Percentiles rank a stretch among this genome's conserved stretches.
Evolutionary conservation across 2,113 vertebrate genomes (phyloP).

Genomic region (Capreolus pygargus): DNA sequence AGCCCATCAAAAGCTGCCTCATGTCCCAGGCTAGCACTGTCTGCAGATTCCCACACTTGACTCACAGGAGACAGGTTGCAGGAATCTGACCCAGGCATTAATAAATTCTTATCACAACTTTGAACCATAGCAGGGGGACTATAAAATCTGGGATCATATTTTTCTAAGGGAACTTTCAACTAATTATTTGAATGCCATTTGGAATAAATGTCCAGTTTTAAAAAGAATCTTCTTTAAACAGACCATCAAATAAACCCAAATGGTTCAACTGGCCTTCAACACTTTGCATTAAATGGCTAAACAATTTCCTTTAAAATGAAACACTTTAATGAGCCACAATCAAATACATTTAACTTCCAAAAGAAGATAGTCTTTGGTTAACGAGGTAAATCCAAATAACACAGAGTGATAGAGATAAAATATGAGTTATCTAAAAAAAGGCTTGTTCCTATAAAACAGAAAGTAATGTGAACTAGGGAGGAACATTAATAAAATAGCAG

Average conservation of each 20-base stretch:
- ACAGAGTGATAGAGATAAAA: background rate
- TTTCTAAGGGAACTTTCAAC: background rate
- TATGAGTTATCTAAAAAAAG: constrained; percentile 39
- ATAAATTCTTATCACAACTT: background rate
- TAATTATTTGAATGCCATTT: background rate
- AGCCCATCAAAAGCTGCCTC: background rate
- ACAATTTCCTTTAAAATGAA: constrained; percentile 4
- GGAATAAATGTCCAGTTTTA: background rate
- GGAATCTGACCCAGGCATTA: background rate
- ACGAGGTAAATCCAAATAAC: background rate
- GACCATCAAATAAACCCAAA: background rate
- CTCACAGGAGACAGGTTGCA: background rate
- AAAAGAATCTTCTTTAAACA: background rate
- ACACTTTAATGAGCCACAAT: background rate
- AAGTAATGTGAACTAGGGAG: background rate
- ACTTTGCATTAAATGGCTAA: background rate
- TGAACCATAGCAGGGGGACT: background rate
- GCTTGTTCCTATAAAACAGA: background rate
- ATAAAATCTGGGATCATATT: background rate
- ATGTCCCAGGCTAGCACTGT: background rate
- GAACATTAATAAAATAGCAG: constrained; percentile 25
- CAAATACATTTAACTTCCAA: background rate
- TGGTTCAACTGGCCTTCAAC: background rate
- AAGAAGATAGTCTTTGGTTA: background rate
- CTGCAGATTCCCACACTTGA: background rate